A percentile compares a stretch with the other conserved stretches of the same genome.
Evolutionary conservation across 2,888 invertebrate species (phyloP).

Genomic region (Allygus modestus): DNA sequence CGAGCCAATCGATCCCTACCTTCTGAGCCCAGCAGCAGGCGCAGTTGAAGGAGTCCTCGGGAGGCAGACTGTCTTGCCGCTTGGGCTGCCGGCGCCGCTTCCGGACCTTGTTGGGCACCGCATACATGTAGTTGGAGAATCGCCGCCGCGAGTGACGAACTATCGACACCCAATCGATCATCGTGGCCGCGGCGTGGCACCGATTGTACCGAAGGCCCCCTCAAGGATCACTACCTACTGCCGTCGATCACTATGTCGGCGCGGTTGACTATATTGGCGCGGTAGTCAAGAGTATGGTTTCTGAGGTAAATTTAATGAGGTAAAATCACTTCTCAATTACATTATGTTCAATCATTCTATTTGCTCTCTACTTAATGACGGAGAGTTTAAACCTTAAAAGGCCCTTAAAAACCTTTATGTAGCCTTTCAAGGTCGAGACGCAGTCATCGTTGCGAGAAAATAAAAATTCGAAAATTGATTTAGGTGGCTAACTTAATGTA

Average conservation of each 20-base stretch:
- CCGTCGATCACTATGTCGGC: constrained; percentile 27
- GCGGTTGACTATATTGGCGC: too few relatives aligned
- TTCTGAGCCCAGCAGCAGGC: constrained; percentile 75
- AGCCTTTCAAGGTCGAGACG: too few relatives aligned
- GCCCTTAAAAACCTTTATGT: too few relatives aligned
- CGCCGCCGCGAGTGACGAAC: constrained; percentile 84
- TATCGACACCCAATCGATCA: constrained; percentile 89
- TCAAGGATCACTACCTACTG: background rate
- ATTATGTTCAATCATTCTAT: too few relatives aligned
- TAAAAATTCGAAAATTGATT: too few relatives aligned
- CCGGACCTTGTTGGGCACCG: constrained; percentile 81
- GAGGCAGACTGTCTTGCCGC: constrained; percentile 45
- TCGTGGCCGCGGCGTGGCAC: constrained; percentile 71
- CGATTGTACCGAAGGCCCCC: constrained; percentile 25
- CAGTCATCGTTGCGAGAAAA: too few relatives aligned
- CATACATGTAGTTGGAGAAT: constrained; percentile 84
- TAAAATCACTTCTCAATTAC: too few relatives aligned
- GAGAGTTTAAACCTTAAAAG: too few relatives aligned
- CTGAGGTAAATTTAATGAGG: too few relatives aligned
- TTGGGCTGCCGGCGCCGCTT: constrained; percentile 75
- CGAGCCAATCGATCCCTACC: constrained; percentile 33
- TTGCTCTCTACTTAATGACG: too few relatives aligned
- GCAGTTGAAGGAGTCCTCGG: constrained; percentile 69
- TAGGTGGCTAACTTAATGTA: too few relatives aligned
- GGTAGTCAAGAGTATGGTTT: background rate